Conservation (phyloP, 2,888 invertebrate genomes). For the Podotricha telesiphe region DNA sequence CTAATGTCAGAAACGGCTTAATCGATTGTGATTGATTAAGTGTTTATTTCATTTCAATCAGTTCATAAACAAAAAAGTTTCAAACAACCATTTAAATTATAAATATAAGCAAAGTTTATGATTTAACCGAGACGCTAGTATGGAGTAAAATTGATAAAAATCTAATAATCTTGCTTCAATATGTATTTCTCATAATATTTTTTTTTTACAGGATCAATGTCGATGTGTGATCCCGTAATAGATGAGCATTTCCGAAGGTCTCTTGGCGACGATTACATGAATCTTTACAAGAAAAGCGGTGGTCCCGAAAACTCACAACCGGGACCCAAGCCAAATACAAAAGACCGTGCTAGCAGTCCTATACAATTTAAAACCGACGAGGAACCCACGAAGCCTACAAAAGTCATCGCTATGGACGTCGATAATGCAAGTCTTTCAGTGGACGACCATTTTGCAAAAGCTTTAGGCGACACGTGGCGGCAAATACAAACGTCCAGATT, state of each 20-base stretch:
- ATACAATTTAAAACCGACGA: conserved; percentile 70
- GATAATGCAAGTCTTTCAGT: conserved; percentile 86
- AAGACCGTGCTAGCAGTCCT: conserved; percentile 78
- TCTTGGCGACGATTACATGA: conserved; percentile 91
- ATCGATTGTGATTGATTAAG: no score
- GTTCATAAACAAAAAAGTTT: no score
- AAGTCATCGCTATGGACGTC: conserved; percentile 84
- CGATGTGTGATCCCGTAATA: conserved; percentile 94
- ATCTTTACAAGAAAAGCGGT: conserved; percentile 85
- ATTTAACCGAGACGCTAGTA: no score
- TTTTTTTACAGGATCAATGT: conserved; percentile 84
- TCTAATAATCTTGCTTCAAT: neutral
- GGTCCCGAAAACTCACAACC: conserved; percentile 55
- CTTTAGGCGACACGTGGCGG: conserved; percentile 92
- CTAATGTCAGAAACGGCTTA: no score
- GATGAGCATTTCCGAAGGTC: conserved; percentile 98
- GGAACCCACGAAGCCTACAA: conserved; percentile 66
- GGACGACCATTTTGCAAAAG: conserved; percentile 96
- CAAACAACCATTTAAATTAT: no score
- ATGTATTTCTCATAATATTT: neutral
- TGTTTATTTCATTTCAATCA: no score
- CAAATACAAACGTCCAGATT: conserved; percentile 86
- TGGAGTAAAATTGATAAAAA: neutral
- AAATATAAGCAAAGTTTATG: no score
- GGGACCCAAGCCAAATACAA: conserved; percentile 72